Conservation (phyloP, 2,113 vertebrate genomes). For the Poeciliopsis turrubarensis region DNA sequence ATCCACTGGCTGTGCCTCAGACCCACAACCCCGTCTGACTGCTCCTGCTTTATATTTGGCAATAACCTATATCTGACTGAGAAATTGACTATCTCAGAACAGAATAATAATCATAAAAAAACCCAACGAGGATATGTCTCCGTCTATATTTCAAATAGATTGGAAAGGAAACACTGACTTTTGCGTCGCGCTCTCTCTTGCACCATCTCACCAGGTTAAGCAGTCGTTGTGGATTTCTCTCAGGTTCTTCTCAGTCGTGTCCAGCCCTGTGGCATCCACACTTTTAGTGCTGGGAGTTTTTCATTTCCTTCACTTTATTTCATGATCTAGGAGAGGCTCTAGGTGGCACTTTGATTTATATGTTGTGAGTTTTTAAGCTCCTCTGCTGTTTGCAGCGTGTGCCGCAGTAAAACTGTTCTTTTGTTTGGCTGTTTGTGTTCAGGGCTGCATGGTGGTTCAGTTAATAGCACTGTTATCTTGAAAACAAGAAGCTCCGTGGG, state of each 20-base stretch:
- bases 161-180: background rate
- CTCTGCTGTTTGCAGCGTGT: background rate
- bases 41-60: background rate
- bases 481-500: background rate
- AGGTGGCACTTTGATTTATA: constrained; percentile 1
- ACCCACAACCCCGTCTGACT: background rate
- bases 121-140: background rate
- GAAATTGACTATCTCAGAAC: background rate
- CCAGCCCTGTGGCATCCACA: background rate
- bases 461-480: background rate
- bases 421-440: background rate
- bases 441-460: background rate
- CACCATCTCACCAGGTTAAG: background rate
- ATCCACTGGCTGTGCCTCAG: background rate
- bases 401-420: background rate
- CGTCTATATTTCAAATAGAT: background rate
- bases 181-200: background rate
- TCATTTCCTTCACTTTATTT: background rate
- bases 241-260: background rate
- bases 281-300: background rate
- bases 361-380: background rate
- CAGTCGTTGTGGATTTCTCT: background rate
- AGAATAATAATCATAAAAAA: background rate
- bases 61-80: constrained; percentile 1
- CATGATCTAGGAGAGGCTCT: background rate